Base-by-base conservation (phyloP, 2,113 vertebrate genomes). In the Megaceryle maxima region DNA sequence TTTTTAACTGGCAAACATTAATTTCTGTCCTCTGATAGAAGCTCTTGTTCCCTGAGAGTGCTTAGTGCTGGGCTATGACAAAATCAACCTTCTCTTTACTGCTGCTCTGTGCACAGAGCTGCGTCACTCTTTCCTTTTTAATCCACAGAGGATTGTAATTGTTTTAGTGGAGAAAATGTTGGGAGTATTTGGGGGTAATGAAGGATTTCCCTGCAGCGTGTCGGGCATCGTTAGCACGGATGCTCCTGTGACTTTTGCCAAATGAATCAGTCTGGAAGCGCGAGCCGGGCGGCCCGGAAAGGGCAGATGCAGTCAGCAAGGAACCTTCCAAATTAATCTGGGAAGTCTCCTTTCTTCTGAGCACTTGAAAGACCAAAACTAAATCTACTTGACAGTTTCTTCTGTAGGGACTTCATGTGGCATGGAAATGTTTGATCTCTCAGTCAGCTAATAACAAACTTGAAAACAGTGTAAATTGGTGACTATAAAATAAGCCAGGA, bases 341-440 rank as follows among this genome's bases (percentile, higher is more conserved):
- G 21, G 85, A 89, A 86, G 81, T 84, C 83, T 93, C 77, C 76
- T 87, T 87, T 73, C 85, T 92, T 90, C 91, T 82, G 55, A 88
- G 50, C 48, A 19, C 77, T 78, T 69, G 56, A 89, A 94, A 70
- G 96, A 68, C 92, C 85, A 56, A 92, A 46, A 57, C 89, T 63
- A 92, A 97, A 96, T 94, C 90, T 70, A 29, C 81, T 89, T 96
- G 96, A 95, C 94, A 94, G 94, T 86, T 95, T 92, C 95, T 94
- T 95, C 94, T 76, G 17, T 24, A 86, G 73, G 70, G 74, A 90
- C 59, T 37, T 14, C 53, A 50, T 43, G 62, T 31, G 80, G 93
- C 64, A 72, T 25, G 35, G 87, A 84, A 89, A 66, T 37, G 31
- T 77, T 92, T 90, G 75, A 37, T 68, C 87, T 87, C 85, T 77